Percentiles rank a stretch among this genome's conserved stretches.
These are phyloP conservation scores for Mustelus asterias DNA, from an alignment of 2,113 vertebrate genomes.

Conservation along the genomic window DNA sequence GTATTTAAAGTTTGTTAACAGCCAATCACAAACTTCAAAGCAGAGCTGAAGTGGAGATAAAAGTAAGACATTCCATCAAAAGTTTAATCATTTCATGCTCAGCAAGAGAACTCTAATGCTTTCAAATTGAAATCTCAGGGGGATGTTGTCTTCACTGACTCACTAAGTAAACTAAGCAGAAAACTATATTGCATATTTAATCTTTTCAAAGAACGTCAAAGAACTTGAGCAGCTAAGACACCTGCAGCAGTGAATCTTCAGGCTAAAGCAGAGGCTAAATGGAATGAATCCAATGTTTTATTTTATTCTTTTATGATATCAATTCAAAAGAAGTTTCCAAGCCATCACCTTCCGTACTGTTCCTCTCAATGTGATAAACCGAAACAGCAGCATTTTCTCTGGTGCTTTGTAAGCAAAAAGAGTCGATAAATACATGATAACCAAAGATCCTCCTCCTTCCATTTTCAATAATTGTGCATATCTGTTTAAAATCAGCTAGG, in stretches of 20 bases:
- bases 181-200: neutral
- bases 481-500: neutral
- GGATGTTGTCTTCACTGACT: neutral
- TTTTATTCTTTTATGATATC: no score
- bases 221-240: no score
- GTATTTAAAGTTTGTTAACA: neutral
- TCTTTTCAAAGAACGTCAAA: neutral
- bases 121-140: neutral
- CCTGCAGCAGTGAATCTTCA: no score
- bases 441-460: neutral
- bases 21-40: neutral
- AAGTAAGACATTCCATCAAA: neutral
- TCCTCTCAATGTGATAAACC: neutral
- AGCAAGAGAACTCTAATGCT: neutral
- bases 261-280: no score
- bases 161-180: neutral
- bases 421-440: neutral
- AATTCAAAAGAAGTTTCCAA: no score
- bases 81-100: neutral
- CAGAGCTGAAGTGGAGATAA: neutral
- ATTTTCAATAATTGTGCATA: no score
- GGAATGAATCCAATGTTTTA: no score
- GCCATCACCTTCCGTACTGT: no score
- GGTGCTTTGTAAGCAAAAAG: neutral
- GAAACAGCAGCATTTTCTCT: neutral